Percentiles rank a stretch among this genome's conserved stretches.
Conservation (phyloP, 2,113 vertebrate species). For the Nicator chloris region DNA sequence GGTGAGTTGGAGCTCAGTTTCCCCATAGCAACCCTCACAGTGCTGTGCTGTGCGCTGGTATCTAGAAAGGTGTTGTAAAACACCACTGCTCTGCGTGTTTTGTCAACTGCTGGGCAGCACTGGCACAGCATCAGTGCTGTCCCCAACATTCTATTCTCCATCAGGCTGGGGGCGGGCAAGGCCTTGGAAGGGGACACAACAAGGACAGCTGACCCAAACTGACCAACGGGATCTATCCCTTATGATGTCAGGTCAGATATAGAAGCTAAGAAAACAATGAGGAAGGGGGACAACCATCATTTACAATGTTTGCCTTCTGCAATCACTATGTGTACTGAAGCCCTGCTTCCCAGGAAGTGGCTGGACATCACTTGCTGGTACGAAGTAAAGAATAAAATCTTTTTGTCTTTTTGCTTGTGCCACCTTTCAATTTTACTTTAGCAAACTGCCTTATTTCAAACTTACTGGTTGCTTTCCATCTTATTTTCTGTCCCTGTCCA, state of each 20-base stretch:
- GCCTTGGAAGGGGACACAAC: background rate
- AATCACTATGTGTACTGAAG: rapidly evolving
- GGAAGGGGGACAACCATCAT: background rate
- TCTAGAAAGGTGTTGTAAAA: background rate
- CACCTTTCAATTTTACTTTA: background rate
- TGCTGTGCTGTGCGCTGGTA: background rate
- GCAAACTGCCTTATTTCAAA: background rate
- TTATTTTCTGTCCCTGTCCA: background rate
- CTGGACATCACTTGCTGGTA: too few relatives aligned
- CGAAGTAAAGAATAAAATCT: background rate
- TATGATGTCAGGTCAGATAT: background rate
- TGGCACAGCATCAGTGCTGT: background rate
- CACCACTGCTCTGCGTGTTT: background rate
- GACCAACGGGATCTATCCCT: background rate
- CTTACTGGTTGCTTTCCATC: background rate
- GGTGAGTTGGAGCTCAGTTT: background rate
- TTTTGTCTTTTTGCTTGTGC: background rate
- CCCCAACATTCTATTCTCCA: background rate
- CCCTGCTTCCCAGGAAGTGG: background rate
- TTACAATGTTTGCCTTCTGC: background rate
- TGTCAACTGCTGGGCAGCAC: background rate
- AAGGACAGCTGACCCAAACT: background rate
- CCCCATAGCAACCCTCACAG: background rate
- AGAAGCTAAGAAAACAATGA: background rate
- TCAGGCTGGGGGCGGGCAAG: background rate